Base-by-base conservation (phyloP, 1,140 invertebrate species). In the Drosophila kikkawai region DNA sequence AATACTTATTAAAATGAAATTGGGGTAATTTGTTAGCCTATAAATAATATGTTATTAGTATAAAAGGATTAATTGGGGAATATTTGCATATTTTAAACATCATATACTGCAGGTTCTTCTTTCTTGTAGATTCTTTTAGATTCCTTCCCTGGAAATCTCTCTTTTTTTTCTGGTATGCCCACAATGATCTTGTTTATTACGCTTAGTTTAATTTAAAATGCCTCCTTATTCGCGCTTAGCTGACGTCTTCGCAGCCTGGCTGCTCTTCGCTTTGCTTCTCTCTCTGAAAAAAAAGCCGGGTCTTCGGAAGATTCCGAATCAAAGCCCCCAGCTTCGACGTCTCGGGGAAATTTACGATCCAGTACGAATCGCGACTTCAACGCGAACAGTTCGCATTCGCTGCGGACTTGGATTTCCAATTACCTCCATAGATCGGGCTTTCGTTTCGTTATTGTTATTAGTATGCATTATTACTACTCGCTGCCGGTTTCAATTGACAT, bases 121-220 rank as follows among this genome's bases (percentile, higher is more conserved):
- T 2, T n/a, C n/a, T 4, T 22, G 13, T 15, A 15, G 51, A 55
- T 13, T 22, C 29, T 53, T 0, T 0, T 1, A 13, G 12, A 53
- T 51, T 53, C 13, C 29, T 15, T n/a, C 15, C 37, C 22, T 9
- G 3, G 11, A 17, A 45, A 32, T 59, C 17, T 26, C 9, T 29
- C 11, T 22, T 37, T 15, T 3, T 3, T 29, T 37, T 42, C 12
- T 32, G 39, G 50, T 37, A 34, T 70, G 19, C 48, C 48, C 29
- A 47, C 45, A 60, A 67, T 61, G 75, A 67, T 79, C 82, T 77
- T 78, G 65, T 76, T 76, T 73, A 51, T 70, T 74, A 79, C 76
- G 76, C 74, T 83, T 79, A 79, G 60, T 76, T 82, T 79, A 80
- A 77, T 79, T 87, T 83, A 75, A 85, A 59, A 70, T 45, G 64